phyloP scores from a whole-genome alignment of 2,888 invertebrate species.

The Mongoloraphidia duomilia region DNA sequence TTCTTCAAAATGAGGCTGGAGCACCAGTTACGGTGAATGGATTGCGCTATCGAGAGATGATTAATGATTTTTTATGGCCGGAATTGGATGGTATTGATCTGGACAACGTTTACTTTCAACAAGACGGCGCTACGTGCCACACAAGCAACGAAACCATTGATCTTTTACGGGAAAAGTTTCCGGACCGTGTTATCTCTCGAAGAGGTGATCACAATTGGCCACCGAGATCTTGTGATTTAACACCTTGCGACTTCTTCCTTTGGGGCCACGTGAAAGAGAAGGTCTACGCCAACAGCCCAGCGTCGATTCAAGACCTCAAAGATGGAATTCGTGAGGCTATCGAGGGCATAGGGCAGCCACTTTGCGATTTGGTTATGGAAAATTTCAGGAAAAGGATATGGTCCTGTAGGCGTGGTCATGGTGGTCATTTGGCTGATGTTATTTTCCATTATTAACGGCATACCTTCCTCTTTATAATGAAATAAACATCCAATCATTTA shows the following conservation, averaged over 20 bases:
- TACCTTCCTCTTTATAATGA: background rate
- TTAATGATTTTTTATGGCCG: constrained; percentile 9
- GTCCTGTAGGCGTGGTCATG: constrained; percentile 5
- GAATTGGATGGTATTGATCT: too few species aligned
- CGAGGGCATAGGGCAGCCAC: constrained; percentile 3
- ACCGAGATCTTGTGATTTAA: constrained; percentile 2
- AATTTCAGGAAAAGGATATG: constrained; percentile 10
- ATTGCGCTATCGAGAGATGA: constrained; percentile 12
- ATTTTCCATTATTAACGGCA: constrained; percentile 1
- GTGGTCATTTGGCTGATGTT: constrained; percentile 2
- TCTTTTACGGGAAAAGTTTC: too few species aligned
- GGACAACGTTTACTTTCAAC: too few species aligned
- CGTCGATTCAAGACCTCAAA: background rate
- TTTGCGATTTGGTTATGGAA: constrained; percentile 9
- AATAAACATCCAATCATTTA: background rate
- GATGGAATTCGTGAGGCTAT: background rate
- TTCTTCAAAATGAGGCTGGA: constrained; percentile 14
- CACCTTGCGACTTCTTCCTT: too few species aligned
- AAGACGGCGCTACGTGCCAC: too few species aligned
- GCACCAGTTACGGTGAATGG: constrained; percentile 13
- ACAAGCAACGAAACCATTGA: too few species aligned
- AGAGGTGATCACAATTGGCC: too few species aligned
- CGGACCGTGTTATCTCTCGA: too few species aligned
- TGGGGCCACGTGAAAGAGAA: background rate
- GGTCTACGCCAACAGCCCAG: background rate